Conservation (phyloP, 2,113 vertebrate species). For the Pterophyllum scalare region DNA sequence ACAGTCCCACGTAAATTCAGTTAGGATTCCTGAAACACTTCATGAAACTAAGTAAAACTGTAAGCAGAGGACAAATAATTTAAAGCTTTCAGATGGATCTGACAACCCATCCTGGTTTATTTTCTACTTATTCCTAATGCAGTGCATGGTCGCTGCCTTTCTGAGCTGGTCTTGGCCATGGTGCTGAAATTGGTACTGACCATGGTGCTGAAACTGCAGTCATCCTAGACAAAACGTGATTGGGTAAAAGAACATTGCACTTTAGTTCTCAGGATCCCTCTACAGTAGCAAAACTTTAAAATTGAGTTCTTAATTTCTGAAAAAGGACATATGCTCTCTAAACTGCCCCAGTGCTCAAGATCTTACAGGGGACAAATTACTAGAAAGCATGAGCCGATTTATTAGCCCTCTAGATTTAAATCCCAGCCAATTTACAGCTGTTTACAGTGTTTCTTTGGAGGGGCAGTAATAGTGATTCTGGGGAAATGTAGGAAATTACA, state of each 20-base stretch:
- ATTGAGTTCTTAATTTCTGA: neutral
- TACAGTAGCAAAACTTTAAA: neutral
- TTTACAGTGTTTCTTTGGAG: neutral
- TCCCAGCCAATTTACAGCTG: neutral
- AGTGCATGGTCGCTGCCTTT: neutral
- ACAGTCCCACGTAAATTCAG: neutral
- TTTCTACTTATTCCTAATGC: neutral
- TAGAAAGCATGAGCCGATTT: neutral
- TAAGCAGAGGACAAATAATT: neutral
- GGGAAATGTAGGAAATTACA: conserved; percentile 1
- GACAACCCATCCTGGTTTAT: neutral
- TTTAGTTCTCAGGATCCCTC: conserved; percentile 2
- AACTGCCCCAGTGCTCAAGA: neutral
- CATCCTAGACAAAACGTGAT: neutral
- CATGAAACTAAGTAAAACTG: neutral
- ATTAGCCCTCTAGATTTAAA: neutral
- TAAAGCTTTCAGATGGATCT: neutral
- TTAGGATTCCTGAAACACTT: neutral
- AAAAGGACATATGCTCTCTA: neutral
- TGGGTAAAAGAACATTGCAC: conserved; percentile 4
- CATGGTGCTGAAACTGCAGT: conserved; percentile 33
- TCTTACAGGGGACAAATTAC: neutral
- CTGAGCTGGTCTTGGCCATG: conserved; percentile 5
- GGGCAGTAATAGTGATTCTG: neutral
- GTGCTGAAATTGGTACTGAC: conserved; percentile 38